These are phyloP conservation scores for Ectropis grisescens DNA, from an alignment of 1,140 invertebrate genomes.

Conservation along the genomic window DNA sequence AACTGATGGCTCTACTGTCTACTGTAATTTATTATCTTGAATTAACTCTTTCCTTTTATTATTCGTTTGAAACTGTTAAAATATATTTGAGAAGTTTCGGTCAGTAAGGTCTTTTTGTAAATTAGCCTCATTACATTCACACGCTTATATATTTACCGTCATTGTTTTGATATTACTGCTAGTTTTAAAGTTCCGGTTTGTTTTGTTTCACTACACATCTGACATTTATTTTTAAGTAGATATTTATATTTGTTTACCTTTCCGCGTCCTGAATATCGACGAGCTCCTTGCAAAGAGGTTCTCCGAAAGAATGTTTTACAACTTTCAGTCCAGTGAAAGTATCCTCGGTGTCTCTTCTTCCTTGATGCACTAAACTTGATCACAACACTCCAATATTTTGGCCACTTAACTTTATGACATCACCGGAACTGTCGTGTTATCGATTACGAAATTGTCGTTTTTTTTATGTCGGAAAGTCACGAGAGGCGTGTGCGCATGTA, in stretches of 20 bases:
- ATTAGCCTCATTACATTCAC: background rate
- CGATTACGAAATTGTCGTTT: constrained; percentile 14
- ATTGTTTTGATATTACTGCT: too few species aligned
- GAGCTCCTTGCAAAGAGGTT: constrained; percentile 43
- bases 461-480: constrained; percentile 15
- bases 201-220: too few species aligned
- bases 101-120: background rate
- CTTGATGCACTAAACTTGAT: constrained; percentile 10
- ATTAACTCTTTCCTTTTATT: background rate
- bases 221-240: too few species aligned
- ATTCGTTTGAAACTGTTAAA: background rate
- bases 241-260: constrained; percentile 32
- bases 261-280: constrained; percentile 19
- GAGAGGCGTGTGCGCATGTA: constrained; percentile 13
- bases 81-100: background rate
- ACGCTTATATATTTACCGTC: too few species aligned
- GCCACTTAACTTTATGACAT: constrained; percentile 12
- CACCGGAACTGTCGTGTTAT: constrained; percentile 12
- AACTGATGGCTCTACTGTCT: background rate
- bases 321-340: constrained; percentile 69
- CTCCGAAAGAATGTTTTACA: constrained; percentile 55
- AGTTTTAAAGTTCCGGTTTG: too few species aligned
- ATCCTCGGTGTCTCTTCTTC: constrained; percentile 46
- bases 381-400: constrained; percentile 20
- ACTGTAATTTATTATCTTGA: background rate